Conservation (phyloP, 2,888 invertebrate genomes). For the Papilio gigon region DNA sequence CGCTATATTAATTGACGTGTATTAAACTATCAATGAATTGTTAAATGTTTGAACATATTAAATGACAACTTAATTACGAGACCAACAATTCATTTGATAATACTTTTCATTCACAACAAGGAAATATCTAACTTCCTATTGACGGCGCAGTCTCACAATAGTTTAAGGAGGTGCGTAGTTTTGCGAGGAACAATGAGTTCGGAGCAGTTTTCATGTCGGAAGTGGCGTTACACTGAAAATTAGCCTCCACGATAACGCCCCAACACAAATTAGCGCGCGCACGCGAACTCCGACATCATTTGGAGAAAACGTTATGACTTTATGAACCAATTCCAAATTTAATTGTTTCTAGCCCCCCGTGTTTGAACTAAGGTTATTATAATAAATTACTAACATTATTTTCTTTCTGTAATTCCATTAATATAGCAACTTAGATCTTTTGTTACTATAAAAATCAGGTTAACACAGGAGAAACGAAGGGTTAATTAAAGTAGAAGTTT, state of each 20-base stretch:
- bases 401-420: not conserved
- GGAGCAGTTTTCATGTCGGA: slow-evolving; percentile 78
- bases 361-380: slow-evolving; percentile 23
- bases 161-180: slow-evolving; percentile 52
- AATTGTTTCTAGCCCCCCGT: slow-evolving; percentile 38
- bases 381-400: slow-evolving; percentile 9
- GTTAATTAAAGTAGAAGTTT: not conserved
- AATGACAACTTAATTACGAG: not conserved
- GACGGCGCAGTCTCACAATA: slow-evolving; percentile 53
- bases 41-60: not conserved
- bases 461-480: not conserved
- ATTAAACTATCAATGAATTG: not conserved
- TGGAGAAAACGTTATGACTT: slow-evolving; percentile 45
- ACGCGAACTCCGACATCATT: slow-evolving; percentile 65
- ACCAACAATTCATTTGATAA: not conserved
- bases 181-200: slow-evolving; percentile 64
- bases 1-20: not conserved
- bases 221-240: slow-evolving; percentile 78
- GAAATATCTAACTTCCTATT: slow-evolving; percentile 28
- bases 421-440: not conserved
- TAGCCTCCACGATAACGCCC: slow-evolving; percentile 76
- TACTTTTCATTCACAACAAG: slow-evolving; percentile 17
- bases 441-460: not conserved
- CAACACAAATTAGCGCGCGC: slow-evolving; percentile 73
- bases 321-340: slow-evolving; percentile 46